Base-by-base conservation (phyloP, 2,113 vertebrate genomes). In the Thymallus thymallus region DNA sequence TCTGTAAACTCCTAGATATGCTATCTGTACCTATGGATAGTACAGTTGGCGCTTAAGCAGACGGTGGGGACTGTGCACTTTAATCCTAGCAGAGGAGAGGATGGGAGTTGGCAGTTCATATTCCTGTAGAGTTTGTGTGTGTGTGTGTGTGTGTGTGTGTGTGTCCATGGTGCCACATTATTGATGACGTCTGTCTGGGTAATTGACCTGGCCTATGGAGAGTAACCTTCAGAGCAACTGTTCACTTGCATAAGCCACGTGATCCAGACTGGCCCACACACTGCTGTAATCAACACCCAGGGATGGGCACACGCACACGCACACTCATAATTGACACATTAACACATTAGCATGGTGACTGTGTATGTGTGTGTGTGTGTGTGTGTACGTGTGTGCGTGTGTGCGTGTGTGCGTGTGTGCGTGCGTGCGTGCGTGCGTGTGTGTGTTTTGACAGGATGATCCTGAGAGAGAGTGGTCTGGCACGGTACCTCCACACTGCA, bases 401-500 rank as follows among this genome's bases (percentile, higher is more conserved):
- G 30, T 30, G 30, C 5, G 30, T 30, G 30, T 30, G 30, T 30
- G 30, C 5, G 29, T 30, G 29, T 30, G 29, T 30, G 29, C 5
- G 29, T 30, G 29, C 5, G 29, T 30, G 29, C 5, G 29, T 30
- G 29, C 65, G 68, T 79, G 75, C 76, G 67, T 70, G 93, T 95
- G 66, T 83, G 90, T 90, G 35, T 68, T 35, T 24, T 23, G 16
- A 22, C 82, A 98, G 96, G 96, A 91, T 90, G 55, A 95, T 97
- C 86, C 94, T 97, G 16, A 93, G 93, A 81, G 94, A 95, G 86
- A 96, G 95, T 22, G 86, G 90, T 0, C 89, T 94, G 75, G 95
- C 95, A 7, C 93, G 96, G 68, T 96, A 97, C 81, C 85, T 98
- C 91, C 96, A 98, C 89, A 91, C 95, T 0, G 94, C 94, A 5